phyloP scores from a whole-genome alignment of 2,113 vertebrate species.

The Delphinus delphis region DNA sequence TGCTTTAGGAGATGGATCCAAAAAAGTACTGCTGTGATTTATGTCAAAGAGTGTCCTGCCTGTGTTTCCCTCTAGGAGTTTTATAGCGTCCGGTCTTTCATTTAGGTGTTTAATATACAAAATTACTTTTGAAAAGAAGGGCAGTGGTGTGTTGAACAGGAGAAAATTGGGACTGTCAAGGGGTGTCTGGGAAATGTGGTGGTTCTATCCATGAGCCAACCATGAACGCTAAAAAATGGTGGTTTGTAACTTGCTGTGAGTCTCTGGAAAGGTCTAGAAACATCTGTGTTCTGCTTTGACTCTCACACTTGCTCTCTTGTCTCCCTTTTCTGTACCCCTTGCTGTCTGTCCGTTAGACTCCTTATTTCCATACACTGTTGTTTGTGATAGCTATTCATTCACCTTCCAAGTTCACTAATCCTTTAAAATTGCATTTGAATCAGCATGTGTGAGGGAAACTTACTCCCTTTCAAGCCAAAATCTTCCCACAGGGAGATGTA shows the following conservation, averaged over 20 bases:
- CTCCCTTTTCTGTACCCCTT: not conserved
- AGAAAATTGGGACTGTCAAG: constrained; percentile 3
- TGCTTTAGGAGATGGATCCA: not conserved
- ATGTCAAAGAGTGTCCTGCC: not conserved
- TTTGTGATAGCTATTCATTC: not conserved
- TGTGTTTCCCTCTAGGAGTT: not conserved
- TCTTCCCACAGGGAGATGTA: not conserved
- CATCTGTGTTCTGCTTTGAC: not conserved
- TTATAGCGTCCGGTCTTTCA: not conserved
- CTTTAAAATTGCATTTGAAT: constrained; percentile 30
- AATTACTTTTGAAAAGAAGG: constrained; percentile 12
- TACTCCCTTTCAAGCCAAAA: not conserved
- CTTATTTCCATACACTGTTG: not conserved
- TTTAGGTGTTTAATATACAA: not conserved
- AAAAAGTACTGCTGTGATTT: not conserved
- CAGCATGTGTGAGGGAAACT: not conserved
- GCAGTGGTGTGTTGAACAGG: not conserved
- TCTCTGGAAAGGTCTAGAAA: constrained; percentile 29
- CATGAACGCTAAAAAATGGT: not conserved
- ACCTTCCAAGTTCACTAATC: not conserved
- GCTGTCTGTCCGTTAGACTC: not conserved
- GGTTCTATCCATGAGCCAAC: not conserved
- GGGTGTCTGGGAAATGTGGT: not conserved
- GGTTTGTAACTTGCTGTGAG: not conserved
- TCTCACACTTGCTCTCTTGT: not conserved